Evolutionary conservation across 2,888 invertebrate species (phyloP).

Genomic region (Siphonodentalium dalli): DNA sequence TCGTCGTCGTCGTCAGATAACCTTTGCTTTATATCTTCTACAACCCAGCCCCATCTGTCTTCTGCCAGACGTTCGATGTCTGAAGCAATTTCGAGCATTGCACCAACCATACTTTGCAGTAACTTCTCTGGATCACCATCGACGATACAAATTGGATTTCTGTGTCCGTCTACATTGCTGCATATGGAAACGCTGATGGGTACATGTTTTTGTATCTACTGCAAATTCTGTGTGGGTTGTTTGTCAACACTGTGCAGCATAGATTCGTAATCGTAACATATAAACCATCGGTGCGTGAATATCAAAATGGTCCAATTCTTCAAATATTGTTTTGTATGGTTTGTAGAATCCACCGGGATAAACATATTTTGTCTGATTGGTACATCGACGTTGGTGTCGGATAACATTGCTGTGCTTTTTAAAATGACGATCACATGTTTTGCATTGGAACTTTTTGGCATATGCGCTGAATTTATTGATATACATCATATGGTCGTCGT

Average conservation of each 20-base stretch:
- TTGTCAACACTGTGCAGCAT: too few relatives aligned
- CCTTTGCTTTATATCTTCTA: constrained; percentile 16
- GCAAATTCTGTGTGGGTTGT: constrained; percentile 6
- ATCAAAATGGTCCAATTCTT: constrained; percentile 12
- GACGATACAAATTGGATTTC: constrained; percentile 16
- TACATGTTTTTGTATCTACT: constrained; percentile 22
- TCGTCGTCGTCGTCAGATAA: neutral
- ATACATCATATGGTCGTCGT: constrained; percentile 23
- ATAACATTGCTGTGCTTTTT: constrained; percentile 7
- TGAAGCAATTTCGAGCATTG: constrained; percentile 8
- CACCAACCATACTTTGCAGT: constrained; percentile 8
- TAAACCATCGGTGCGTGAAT: constrained; percentile 22
- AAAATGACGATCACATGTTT: constrained; percentile 22
- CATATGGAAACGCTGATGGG: constrained; percentile 22
- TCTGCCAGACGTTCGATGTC: constrained; percentile 7
- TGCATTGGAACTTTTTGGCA: constrained; percentile 16
- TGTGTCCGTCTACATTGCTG: constrained; percentile 20
- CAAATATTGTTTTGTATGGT: constrained; percentile 14
- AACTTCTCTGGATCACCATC: constrained; percentile 15
- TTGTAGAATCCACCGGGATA: constrained; percentile 26
- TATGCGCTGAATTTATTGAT: constrained; percentile 9
- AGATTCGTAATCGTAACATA: too few relatives aligned
- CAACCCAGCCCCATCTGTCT: constrained; percentile 22
- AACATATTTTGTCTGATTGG: constrained; percentile 14
- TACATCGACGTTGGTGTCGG: constrained; percentile 20